These are phyloP conservation scores for Aphrophora alni DNA, from an alignment of 2,888 invertebrate genomes.

Conservation along the genomic window DNA sequence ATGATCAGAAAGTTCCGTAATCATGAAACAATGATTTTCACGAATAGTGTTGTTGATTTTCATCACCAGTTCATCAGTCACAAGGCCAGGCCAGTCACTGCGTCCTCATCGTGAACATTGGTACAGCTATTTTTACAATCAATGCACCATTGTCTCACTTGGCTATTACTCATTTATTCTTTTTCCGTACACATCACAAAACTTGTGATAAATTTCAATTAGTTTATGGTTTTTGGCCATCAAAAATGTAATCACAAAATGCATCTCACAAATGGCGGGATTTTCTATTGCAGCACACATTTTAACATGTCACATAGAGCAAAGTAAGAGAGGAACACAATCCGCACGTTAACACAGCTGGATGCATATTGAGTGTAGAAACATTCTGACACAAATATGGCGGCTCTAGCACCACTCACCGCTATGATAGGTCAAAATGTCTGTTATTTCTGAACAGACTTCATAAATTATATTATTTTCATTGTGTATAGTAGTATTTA, in stretches of 20 bases:
- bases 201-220: background rate
- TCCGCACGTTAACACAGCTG: background rate
- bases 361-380: background rate
- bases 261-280: background rate
- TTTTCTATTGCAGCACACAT: background rate
- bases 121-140: background rate
- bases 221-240: background rate
- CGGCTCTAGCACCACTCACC: background rate
- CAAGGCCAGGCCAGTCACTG: background rate
- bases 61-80: background rate
- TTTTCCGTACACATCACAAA: background rate
- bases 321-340: background rate
- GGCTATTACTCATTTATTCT: background rate
- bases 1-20: slow-evolving; percentile 1
- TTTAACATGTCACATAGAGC: background rate
- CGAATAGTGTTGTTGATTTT: background rate
- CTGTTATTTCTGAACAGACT: no score
- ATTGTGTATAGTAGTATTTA: no score
- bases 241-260: background rate
- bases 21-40: no score
- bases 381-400: background rate
- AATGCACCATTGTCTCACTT: background rate
- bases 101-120: background rate
- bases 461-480: no score
- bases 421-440: background rate